phyloP scores from a whole-genome alignment of 2,797 vertebrate genomes.

The Bucorvus abyssinicus region DNA sequence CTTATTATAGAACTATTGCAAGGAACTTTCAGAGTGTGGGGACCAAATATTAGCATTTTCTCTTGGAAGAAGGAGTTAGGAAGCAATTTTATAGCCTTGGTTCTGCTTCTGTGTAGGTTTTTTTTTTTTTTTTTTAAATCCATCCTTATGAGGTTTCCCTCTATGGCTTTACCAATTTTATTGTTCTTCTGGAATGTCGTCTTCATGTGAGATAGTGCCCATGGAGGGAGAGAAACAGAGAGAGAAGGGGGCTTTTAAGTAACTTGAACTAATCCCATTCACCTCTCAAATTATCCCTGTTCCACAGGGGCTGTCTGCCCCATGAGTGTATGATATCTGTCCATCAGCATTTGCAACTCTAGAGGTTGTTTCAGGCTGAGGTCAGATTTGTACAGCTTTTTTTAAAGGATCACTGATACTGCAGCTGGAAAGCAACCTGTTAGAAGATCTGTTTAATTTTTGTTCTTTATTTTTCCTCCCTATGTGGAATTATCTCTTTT shows the following conservation, averaged over 20 bases:
- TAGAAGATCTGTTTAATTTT: neutral
- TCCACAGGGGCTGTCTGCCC: neutral
- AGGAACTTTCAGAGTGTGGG: neutral
- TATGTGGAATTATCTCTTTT: neutral
- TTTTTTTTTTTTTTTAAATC: neutral
- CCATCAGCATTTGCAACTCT: neutral
- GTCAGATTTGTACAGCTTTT: neutral
- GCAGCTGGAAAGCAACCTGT: neutral
- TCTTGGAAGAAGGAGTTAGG: neutral
- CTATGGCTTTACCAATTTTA: neutral
- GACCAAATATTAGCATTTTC: neutral
- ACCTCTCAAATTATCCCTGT: neutral
- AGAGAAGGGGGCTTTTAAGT: neutral
- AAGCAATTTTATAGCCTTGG: neutral
- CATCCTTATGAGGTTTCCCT: neutral
- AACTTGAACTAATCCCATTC: neutral
- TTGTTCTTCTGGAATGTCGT: neutral
- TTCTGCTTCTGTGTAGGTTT: neutral
- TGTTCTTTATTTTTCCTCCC: neutral
- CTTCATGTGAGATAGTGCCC: neutral
- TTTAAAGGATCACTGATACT: neutral
- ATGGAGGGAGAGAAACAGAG: neutral
- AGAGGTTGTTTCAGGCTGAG: neutral
- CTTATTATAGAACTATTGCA: neutral
- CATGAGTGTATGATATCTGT: neutral